Evolutionary conservation across 2,888 invertebrate species (phyloP).

Genomic region (Troides aeacus): DNA sequence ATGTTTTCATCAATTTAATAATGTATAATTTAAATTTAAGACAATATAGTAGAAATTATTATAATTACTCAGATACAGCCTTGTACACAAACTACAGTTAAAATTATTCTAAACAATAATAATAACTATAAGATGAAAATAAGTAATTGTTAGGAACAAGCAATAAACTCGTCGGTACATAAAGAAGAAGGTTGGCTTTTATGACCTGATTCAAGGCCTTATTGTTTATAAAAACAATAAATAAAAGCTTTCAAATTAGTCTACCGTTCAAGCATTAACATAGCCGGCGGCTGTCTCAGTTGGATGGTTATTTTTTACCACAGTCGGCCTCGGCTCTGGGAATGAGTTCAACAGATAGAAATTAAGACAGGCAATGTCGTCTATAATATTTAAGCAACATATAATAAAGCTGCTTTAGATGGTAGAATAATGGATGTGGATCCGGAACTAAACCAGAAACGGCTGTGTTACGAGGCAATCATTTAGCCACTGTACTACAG

Average conservation of each 20-base stretch:
- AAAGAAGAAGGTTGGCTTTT: constrained; percentile 8
- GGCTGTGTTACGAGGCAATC: too few relatives aligned
- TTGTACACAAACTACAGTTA: too few relatives aligned
- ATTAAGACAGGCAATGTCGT: background rate
- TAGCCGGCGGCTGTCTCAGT: constrained; percentile 5
- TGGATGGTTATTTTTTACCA: constrained; percentile 12
- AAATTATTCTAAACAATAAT: too few relatives aligned
- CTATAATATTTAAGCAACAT: background rate
- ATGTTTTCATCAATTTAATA: background rate
- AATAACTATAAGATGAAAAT: background rate
- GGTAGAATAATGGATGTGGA: background rate
- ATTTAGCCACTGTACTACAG: too few relatives aligned
- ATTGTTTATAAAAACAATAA: constrained; percentile 10
- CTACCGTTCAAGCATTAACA: constrained; percentile 6
- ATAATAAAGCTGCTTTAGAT: background rate
- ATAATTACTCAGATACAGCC: background rate
- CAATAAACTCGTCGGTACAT: constrained; percentile 9
- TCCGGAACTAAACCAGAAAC: too few relatives aligned
- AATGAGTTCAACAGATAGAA: constrained; percentile 1
- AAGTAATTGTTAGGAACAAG: background rate
- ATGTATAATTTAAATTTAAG: background rate
- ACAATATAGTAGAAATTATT: background rate
- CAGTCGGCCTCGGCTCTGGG: background rate
- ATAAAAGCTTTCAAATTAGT: background rate
- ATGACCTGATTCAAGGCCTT: constrained; percentile 13